Conservation (phyloP, 2,888 invertebrate genomes). For the Hoplodrina blanda region DNA sequence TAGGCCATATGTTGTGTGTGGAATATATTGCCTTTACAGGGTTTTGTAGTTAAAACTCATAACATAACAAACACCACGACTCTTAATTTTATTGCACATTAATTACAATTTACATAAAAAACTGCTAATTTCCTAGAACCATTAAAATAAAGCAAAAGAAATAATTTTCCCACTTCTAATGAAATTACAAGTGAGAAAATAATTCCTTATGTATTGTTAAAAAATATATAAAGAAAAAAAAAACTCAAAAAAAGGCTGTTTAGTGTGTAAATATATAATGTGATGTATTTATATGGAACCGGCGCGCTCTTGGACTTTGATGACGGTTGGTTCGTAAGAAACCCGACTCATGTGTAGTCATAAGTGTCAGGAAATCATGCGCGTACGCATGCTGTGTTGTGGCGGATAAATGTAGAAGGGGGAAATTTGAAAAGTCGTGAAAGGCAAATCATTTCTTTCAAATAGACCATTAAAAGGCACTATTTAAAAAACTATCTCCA, state of each 20-base stretch:
- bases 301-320: conserved; percentile 76
- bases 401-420: not conserved
- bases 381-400: conserved; percentile 22
- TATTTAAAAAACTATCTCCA: no score
- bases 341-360: conserved; percentile 85
- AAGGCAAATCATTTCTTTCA: no score
- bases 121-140: conserved; percentile 55
- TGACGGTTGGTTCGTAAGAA: conserved; percentile 68
- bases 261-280: conserved; percentile 76
- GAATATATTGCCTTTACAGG: no score
- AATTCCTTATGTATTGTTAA: conserved; percentile 63
- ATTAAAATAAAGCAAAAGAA: conserved; percentile 48
- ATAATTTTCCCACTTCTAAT: conserved; percentile 57
- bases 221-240: conserved; percentile 72
- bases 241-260: conserved; percentile 87
- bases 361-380: conserved; percentile 69
- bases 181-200: conserved; percentile 45
- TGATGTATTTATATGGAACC: conserved; percentile 83
- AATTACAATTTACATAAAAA: not conserved
- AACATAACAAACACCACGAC: no score
- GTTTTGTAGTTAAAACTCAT: no score
- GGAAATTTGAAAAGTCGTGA: not conserved
- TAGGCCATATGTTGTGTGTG: no score
- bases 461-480: no score
- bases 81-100: not conserved